These are phyloP conservation scores for Campylomormyrus tamandua DNA, from an alignment of 2,113 vertebrate genomes.

Conservation along the genomic window DNA sequence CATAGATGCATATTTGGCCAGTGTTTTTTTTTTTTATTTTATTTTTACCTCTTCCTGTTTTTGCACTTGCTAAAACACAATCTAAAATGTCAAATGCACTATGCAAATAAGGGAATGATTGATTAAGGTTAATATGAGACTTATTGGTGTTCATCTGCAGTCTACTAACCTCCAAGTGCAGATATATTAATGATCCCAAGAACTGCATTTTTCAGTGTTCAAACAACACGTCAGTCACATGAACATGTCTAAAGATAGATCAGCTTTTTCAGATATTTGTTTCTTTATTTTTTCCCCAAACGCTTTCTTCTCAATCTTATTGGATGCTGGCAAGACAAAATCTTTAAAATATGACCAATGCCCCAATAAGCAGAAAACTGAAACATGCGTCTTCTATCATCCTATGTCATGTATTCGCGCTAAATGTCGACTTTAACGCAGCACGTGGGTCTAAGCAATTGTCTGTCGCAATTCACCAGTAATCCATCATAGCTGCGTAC, in stretches of 20 bases:
- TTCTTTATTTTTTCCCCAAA: neutral
- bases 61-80: neutral
- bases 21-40: neutral
- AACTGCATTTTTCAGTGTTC: neutral
- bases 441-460: neutral
- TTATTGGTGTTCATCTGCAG: neutral
- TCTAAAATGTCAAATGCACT: neutral
- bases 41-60: neutral
- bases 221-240: neutral
- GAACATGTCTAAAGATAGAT: neutral
- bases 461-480: neutral
- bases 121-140: neutral
- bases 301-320: neutral
- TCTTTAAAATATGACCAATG: neutral
- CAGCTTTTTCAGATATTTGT: neutral
- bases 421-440: neutral
- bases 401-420: neutral
- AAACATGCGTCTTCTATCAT: neutral
- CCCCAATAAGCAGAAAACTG: neutral
- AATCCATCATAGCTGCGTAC: slow-evolving; percentile 19
- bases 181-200: neutral
- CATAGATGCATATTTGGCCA: neutral
- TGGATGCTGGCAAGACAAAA: neutral
- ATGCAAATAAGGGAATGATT: neutral
- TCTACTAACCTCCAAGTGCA: neutral